Conservation (phyloP, 2,113 vertebrate genomes). For the Thunnus maccoyii region DNA sequence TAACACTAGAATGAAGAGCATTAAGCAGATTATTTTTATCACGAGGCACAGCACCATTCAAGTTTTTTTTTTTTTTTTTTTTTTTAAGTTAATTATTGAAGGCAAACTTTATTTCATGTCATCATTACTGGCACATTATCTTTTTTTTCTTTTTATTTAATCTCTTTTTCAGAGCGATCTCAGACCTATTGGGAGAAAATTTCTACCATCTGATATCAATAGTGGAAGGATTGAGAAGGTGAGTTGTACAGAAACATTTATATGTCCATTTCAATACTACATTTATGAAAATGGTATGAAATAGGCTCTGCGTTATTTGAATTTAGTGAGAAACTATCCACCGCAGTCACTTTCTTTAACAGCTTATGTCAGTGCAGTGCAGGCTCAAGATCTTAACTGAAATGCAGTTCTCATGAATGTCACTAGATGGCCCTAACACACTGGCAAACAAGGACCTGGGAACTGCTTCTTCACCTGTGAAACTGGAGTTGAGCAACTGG, state of each 20-base stretch:
- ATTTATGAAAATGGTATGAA: not conserved
- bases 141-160: not conserved
- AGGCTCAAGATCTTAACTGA: not conserved
- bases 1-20: not conserved
- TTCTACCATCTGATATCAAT: conserved; percentile 94
- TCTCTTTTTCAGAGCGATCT: conserved; percentile 92
- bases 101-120: not conserved
- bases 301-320: not conserved
- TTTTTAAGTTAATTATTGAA: too few species aligned
- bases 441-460: conserved; percentile 13
- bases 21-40: not conserved
- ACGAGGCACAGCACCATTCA: not conserved
- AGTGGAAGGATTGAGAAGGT: conserved; percentile 97
- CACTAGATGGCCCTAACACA: conserved; percentile 79
- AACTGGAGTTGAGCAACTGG: conserved; percentile 4
- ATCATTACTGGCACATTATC: not conserved
- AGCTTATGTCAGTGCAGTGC: not conserved
- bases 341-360: not conserved
- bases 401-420: conserved; percentile 34
- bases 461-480: not conserved
- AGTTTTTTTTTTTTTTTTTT: too few species aligned
- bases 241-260: conserved; percentile 50
- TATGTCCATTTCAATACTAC: not conserved
- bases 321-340: not conserved
- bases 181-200: conserved; percentile 93